A percentile compares a stretch with the other conserved stretches of the same genome.
phyloP scores from a whole-genome alignment of 2,888 invertebrate species.

The Luperina nickerlii region DNA sequence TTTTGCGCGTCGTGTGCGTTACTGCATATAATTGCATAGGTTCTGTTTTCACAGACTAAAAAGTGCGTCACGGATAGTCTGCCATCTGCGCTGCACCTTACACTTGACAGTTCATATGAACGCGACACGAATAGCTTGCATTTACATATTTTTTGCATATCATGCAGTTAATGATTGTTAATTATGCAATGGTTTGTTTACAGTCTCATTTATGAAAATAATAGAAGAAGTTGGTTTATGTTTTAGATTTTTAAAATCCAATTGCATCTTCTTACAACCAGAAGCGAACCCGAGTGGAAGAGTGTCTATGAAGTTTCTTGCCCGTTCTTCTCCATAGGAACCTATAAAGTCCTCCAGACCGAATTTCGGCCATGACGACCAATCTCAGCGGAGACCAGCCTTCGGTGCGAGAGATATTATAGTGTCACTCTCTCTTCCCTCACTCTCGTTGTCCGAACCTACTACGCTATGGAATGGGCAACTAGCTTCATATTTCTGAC shows the following conservation, averaged over 20 bases:
- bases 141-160: conserved; percentile 16
- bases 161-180: conserved; percentile 5
- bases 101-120: background rate
- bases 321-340: background rate
- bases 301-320: background rate
- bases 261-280: background rate
- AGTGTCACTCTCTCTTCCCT: too few species aligned
- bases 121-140: background rate
- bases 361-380: too few species aligned
- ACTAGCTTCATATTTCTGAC: background rate
- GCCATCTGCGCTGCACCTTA: too few species aligned
- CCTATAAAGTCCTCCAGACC: background rate
- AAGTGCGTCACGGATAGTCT: too few species aligned
- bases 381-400: too few species aligned
- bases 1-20: too few species aligned
- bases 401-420: too few species aligned
- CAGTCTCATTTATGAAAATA: background rate
- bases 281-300: background rate
- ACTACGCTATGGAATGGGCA: background rate
- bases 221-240: background rate
- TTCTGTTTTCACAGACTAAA: too few species aligned
- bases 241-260: background rate
- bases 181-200: background rate
- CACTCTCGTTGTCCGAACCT: too few species aligned
- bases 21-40: too few species aligned